Base-by-base conservation (phyloP, 2,113 vertebrate genomes). In the Sceloporus tristichus region DNA sequence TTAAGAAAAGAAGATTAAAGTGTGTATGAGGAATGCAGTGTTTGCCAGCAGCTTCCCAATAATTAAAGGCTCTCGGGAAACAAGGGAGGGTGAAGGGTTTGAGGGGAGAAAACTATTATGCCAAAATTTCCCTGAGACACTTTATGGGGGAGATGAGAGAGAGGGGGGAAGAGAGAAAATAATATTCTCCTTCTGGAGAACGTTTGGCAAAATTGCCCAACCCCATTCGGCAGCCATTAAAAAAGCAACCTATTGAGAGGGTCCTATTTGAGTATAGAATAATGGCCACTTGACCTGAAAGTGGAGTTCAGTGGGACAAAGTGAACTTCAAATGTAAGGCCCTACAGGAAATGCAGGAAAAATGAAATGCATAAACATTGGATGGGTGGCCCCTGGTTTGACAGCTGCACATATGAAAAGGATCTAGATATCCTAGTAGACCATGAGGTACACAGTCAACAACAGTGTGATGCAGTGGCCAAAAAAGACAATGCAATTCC, bases 1-100 rank as follows among this genome's bases (percentile, higher is more conserved):
- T 79, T 71, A 56, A 13, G 42, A 62, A 79, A 86, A 79, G 65
- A 71, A 19, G 85, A 71, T 86, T 79, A 54, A 1, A 18, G 59
- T 9, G n/a, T 21, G 5, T 25, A 75, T 29, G 19, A 9, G 77
- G n/a, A 34, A 29, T 34, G 75, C 2, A 16, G 34, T 59, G 16
- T 34, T 34, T 53, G 14, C 21, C 23, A 7, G 29, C 9, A 38
- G 42, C 4, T 87, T 71, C 29, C 34, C 23, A 19, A 18, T 80
- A 10, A 71, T 79, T 70, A 79, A 54, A 79, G 71, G 48, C 53
- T 86, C 8, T 29, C 2, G 11, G 66, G 34, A 27, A 71, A 5
- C 23, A 71, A 70, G 29, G 54, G 2, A 68, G 8, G 18, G 5
- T 53, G 14, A n/a, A 1, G 70, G 40, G 53, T 56, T 80, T 71